Base-by-base conservation (phyloP, 1,140 invertebrate genomes). In the Scaptomyza hsui region DNA sequence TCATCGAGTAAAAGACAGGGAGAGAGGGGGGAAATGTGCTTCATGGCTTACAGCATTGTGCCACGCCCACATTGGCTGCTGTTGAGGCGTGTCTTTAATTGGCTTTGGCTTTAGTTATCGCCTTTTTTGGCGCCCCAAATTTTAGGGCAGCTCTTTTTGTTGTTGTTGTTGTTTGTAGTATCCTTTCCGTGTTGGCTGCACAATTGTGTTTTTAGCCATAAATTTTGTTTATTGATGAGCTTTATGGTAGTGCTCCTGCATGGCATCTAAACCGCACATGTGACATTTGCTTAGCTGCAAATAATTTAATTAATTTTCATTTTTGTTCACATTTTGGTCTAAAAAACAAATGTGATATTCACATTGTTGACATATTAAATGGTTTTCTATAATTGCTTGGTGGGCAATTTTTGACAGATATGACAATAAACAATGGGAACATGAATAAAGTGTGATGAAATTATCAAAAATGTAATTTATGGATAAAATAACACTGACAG, bases 271-370 rank as follows among this genome's bases (percentile, higher is more conserved):
- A 69, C 51, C 39, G 21, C 59, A 77, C 42, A 78, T 78, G 79
- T 44, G 65, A 68, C 60, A 75, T 83, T 83, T 61, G 75, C 65
- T 82, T 68, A 63, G 53, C 57, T 62, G 35, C 42, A 72, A 83
- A 83, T 83, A 83, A 83, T 83, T 78, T 59, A 72, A 83, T 83
- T 83, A 85, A 83, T 75, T 85, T 79, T 61, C 35, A 42, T 72
- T 49, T 45, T 29, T 29, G 26, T 53, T 15, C 21, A 41, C 65
- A 61, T 72, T 78, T 78, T 79, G 57, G 64, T 60, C 10, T 37
- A n/a, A 37, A 37, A 37, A 37, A n/a, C 56, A 61, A 48, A 78
- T 55, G 64, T 62, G 26, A 4, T 42, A 39, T 69, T 48, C 70
- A 47, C 59, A 18, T 44, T 75, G 77, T 75, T 75, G 79, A 83